phyloP scores from a whole-genome alignment of 2,888 invertebrate species.

The Tromatobia lineatoria region DNA sequence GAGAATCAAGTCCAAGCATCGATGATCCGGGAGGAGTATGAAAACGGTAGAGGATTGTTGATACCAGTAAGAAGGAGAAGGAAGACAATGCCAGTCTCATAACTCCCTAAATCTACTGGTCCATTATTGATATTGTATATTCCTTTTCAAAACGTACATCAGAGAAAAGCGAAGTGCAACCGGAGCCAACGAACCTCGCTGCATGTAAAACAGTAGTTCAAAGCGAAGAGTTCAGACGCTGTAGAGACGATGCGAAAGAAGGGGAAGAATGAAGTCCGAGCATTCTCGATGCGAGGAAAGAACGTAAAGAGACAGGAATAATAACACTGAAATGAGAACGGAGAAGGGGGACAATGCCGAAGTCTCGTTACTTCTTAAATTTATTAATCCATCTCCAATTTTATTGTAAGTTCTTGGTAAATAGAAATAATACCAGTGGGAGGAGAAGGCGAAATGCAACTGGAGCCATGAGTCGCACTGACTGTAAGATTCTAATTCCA shows the following conservation, averaged over 20 bases:
- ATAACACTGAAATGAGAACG: constrained; percentile 38
- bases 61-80: neutral
- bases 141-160: constrained; percentile 51
- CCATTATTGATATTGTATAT: constrained; percentile 28
- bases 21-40: constrained; percentile 1
- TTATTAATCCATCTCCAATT: constrained; percentile 67
- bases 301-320: constrained; percentile 32
- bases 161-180: constrained; percentile 21
- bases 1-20: too few species aligned
- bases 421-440: constrained; percentile 56
- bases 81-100: too few species aligned
- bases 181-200: constrained; percentile 27
- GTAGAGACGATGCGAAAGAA: constrained; percentile 12
- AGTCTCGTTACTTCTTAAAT: constrained; percentile 61
- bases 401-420: constrained; percentile 61
- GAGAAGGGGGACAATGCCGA: constrained; percentile 37
- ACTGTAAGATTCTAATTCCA: constrained; percentile 52
- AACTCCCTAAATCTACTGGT: too few species aligned
- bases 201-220: constrained; percentile 50
- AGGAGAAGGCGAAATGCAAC: constrained; percentile 20
- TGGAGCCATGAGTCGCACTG: constrained; percentile 32
- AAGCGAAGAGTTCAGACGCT: constrained; percentile 8
- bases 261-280: constrained; percentile 35
- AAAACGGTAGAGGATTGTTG: neutral
- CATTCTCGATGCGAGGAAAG: constrained; percentile 41